Base-by-base conservation (phyloP, 1,140 invertebrate species). In the Cydia strobilella region DNA sequence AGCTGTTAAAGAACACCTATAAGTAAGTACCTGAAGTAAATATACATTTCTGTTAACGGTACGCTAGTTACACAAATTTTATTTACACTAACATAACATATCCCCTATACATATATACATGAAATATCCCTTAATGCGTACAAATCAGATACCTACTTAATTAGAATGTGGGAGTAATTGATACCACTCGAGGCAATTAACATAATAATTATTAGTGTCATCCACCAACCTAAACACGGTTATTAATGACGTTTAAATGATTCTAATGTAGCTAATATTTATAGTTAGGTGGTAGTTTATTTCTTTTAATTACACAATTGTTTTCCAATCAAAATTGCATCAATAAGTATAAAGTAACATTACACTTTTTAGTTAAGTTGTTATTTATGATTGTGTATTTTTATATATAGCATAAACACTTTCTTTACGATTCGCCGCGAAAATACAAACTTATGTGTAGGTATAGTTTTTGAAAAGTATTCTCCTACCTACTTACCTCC, bases 151-250 rank as follows among this genome's bases (percentile, higher is more conserved):
- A n/a, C 23, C n/a, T 31, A n/a, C 23, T 31, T 31, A 66, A 66
- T 66, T 66, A n/a, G 63, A 15, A 66, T 25, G 59, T 63, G 48
- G 15, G 48, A 51, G 48, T 51, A 51, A 51, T 51, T 51, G n/a
- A n/a, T 51, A 51, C 48, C 48, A 51, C 48, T 51, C 48, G 15
- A n/a, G n/a, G 2, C 25, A 63, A 25, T 63, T 63, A 63, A 63
- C 59, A 63, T 66, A 66, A 66, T 66, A 31, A 66, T 31, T 31
- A 31, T 66, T 15, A 66, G 13, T 66, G 63, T 66, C 27, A 35
- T 35, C 63, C 25, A 31, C 25, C 63, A 35, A 13, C 9, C 20
- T 63, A 31, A 66, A 31, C 63, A 66, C 15, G 13, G 35, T 66
- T 66, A 66, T 66, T 31, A 31, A 66, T 31, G 27, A n/a, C 63